These are phyloP conservation scores for Apistogramma diplotaenia DNA, from an alignment of 2,113 vertebrate genomes.

Conservation along the genomic window DNA sequence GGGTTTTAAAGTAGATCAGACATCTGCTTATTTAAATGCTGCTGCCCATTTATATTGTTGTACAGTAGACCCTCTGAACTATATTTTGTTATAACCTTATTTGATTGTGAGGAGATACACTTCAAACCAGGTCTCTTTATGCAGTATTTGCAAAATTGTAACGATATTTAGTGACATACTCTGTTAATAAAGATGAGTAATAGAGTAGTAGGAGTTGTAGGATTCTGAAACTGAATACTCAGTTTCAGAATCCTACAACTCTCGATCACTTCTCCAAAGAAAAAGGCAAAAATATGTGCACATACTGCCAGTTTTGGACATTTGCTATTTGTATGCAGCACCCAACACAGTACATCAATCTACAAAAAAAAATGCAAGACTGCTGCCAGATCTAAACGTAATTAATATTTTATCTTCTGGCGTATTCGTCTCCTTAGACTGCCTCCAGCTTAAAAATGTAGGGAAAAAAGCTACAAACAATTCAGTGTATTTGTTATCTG, in stretches of 20 bases:
- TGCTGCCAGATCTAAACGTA: not conserved
- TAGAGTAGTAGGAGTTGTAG: too few species aligned
- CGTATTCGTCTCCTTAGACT: not conserved
- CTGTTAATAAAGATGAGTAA: not conserved
- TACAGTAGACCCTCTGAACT: not conserved
- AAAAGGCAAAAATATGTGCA: not conserved
- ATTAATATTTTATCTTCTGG: not conserved
- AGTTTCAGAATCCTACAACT: too few species aligned
- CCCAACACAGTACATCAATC: not conserved
- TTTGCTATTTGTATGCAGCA: not conserved
- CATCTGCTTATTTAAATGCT: constrained; percentile 23
- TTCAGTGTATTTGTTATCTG: not conserved
- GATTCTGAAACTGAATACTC: too few species aligned
- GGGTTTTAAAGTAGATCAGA: constrained; percentile 16
- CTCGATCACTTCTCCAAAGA: not conserved
- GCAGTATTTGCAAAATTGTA: not conserved
- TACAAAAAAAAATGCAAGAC: not conserved
- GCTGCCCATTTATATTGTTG: constrained; percentile 1
- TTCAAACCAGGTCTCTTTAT: not conserved
- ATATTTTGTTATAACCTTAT: not conserved
- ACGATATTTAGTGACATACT: not conserved
- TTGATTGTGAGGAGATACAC: not conserved
- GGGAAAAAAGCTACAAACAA: not conserved
- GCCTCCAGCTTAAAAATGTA: not conserved
- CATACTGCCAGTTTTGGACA: not conserved